Base-by-base conservation (phyloP, 1,140 invertebrate species). In the Neuroterus valhalla region DNA sequence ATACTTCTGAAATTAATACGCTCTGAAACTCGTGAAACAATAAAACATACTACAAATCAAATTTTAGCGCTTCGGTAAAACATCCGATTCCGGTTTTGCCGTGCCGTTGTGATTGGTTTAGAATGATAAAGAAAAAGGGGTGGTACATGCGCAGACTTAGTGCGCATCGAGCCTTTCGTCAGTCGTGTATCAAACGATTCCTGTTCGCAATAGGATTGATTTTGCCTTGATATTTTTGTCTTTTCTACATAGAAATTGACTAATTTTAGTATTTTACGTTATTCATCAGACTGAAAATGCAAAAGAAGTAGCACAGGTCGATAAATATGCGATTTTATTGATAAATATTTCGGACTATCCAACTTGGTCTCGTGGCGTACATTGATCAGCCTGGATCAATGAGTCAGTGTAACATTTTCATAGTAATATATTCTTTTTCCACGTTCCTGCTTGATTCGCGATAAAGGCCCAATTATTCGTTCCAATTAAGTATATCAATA, bases 161-260 rank as follows among this genome's bases (percentile, higher is more conserved):
- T 62, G 55, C 55, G 55, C 55, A 62, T 15, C 52, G 26, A 62
- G 55, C 31, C n/a, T 62, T 21, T 62, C 55, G 55, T 62, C 55
- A 62, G 55, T 62, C 55, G 55, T 23, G 26, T 62, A 50, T 17
- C 11, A 21, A 50, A 50, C 19, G 15, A 62, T 62, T 62, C 55
- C 55, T 62, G 21, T 62, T 62, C 55, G 21, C 55, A 62, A 2
- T 62, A 62, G 55, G 23, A 26, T 62, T 62, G 55, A 62, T 62
- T 62, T 62, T 62, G 12, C 55, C 26, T 62, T 62, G 31, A 62
- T 62, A 62, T 62, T 62, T 62, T 62, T 62, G 55, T 62, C 55
- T 62, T 62, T 62, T 62, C 55, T 62, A 62, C 26, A 31, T 31
- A 31, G n/a, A 62, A 62, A 31, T 23, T 62, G 21, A n/a, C 31